Evolutionary conservation across 2,797 vertebrate species (phyloP).

Genomic region (Argentina silus): DNA sequence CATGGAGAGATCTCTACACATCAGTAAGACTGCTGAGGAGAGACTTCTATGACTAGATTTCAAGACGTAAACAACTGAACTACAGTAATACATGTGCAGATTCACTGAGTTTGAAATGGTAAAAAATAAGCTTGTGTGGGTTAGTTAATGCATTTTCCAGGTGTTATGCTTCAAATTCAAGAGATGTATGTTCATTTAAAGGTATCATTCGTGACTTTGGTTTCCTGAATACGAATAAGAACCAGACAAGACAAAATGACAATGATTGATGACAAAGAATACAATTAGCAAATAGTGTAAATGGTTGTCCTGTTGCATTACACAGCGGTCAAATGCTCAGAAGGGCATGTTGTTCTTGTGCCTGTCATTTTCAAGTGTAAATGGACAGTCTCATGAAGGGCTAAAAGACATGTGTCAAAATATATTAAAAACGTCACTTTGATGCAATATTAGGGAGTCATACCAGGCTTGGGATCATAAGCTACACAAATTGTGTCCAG

Average conservation of each 20-base stretch:
- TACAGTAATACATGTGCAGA: no score
- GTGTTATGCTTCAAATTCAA: no score
- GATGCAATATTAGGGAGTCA: background rate
- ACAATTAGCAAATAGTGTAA: conserved; percentile 52
- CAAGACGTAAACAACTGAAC: no score
- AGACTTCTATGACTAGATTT: no score
- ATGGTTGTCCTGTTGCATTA: conserved; percentile 50
- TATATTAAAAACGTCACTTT: conserved; percentile 4
- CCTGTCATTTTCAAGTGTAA: conserved; percentile 54
- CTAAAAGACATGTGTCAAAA: conserved; percentile 40
- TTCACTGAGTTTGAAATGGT: no score
- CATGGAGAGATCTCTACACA: conserved; percentile 1
- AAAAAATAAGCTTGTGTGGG: no score
- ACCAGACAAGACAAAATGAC: conserved; percentile 41
- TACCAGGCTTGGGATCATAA: conserved; percentile 19
- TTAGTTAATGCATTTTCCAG: no score
- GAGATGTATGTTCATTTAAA: no score
- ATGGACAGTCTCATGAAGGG: conserved; percentile 24
- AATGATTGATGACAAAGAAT: conserved; percentile 55
- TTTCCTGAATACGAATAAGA: background rate
- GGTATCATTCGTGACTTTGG: background rate
- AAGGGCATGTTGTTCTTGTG: conserved; percentile 3
- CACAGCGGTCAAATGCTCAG: conserved; percentile 35
- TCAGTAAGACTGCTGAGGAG: conserved; percentile 18
- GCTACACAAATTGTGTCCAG: conserved; percentile 38